Conservation (phyloP, 2,797 vertebrate species). For the Sardinella longiceps region DNA sequence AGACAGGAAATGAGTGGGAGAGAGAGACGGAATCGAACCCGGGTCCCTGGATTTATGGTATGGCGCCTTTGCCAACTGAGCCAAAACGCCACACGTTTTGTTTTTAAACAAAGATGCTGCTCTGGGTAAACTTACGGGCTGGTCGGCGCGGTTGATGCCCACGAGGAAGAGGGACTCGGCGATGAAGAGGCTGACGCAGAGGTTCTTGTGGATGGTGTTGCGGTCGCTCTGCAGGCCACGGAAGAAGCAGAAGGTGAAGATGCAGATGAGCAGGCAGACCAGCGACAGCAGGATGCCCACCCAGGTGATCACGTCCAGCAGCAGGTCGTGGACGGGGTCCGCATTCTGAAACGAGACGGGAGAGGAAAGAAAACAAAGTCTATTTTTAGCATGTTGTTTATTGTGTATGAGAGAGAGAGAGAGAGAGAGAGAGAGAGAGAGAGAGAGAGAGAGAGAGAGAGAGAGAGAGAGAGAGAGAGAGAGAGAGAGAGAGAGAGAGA, state of each 20-base stretch:
- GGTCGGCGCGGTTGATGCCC: constrained; percentile 94
- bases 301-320: constrained; percentile 97
- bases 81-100: too few species aligned
- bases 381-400: too few species aligned
- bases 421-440: too few species aligned
- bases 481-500: neutral
- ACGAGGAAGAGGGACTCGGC: constrained; percentile 96
- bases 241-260: constrained; percentile 99
- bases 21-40: too few species aligned
- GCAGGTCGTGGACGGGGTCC: constrained; percentile 89
- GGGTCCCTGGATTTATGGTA: too few species aligned
- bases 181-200: constrained; percentile 95
- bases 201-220: constrained; percentile 98
- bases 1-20: too few species aligned
- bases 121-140: constrained; percentile 81
- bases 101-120: too few species aligned
- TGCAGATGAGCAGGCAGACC: constrained; percentile 96
- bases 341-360: constrained; percentile 76
- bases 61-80: too few species aligned
- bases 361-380: neutral
- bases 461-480: neutral
- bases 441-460: too few species aligned
- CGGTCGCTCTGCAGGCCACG: constrained; percentile 96
- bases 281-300: constrained; percentile 97
- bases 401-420: too few species aligned